Base-by-base conservation (phyloP, 1,140 invertebrate species). In the Euschistus heros region DNA sequence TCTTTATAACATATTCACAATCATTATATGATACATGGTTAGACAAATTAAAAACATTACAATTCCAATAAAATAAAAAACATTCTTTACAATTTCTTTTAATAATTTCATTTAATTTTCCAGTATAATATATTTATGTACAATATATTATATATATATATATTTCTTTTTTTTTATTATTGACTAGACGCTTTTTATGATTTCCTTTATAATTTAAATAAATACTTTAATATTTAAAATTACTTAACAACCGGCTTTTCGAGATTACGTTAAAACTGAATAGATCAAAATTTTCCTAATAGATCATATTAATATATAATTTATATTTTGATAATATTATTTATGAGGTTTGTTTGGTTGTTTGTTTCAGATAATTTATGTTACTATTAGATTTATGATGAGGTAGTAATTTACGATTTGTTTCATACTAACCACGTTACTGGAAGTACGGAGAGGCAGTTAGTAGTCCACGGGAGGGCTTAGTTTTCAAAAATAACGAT, bases 221-320 rank as follows among this genome's bases (percentile, higher is more conserved):
- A 50, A 50, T 50, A 50, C 22, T 50, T 50, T 50, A 50, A 22
- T 50, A 50, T 50, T 50, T 50, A 22, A 50, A 20, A 50, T 50
- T 18, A 50, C 7, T 50, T 18, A 18, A 50, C 47, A 50, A 50
- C 22, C 47, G n/a, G 47, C 33, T 37, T 37, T 37, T 37, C 33
- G 33, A 37, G 33, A 37, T 37, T 37, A 37, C 33, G 8, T 37
- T 37, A 37, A 37, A 37, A 37, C 33, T 37, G 33, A 37, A 37
- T 37, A 37, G 33, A 37, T 37, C 33, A 13, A 37, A 37, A 37
- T 37, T 37, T 37, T 37, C 33, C 33, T 37, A 37, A 37, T 37
- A 37, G 33, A 37, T 37, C 33, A 37, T 37, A 37, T 37, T 13
- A 37, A 37, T 37, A 37, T 37, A 37, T 37, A 37, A 37, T 37